Evolutionary conservation across 2,888 invertebrate species (phyloP).

Genomic region (Hesperia comma): DNA sequence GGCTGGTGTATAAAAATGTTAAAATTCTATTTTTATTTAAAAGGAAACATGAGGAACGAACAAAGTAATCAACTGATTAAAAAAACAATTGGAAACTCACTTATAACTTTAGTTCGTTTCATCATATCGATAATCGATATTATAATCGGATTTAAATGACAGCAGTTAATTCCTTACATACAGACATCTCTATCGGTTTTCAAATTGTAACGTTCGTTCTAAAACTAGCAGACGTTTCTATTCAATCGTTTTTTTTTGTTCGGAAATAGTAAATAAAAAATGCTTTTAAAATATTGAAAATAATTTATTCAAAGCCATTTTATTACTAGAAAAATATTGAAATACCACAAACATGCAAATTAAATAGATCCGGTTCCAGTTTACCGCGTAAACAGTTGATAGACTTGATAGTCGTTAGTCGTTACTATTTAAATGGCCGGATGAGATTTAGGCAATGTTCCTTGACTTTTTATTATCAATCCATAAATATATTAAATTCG

Average conservation of each 20-base stretch:
- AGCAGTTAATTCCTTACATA: not conserved
- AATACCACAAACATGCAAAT: not conserved
- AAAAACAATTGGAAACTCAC: too few species aligned
- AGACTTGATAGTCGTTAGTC: not conserved
- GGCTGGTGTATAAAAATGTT: too few species aligned
- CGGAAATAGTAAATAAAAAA: not conserved
- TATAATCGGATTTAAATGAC: conserved; percentile 10
- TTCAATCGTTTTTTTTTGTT: not conserved
- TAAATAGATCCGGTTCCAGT: not conserved
- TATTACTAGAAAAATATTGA: too few species aligned
- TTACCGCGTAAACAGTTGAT: not conserved
- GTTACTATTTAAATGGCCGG: not conserved
- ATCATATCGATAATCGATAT: not conserved
- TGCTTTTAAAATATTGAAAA: too few species aligned
- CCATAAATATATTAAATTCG: not conserved
- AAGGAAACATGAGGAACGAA: too few species aligned
- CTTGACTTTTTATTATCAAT: not conserved
- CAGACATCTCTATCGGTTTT: conserved; percentile 1
- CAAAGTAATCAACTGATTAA: too few species aligned
- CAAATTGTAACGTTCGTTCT: conserved; percentile 28
- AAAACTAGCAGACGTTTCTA: conserved; percentile 5
- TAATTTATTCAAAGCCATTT: too few species aligned
- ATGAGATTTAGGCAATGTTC: not conserved
- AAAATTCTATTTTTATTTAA: too few species aligned
- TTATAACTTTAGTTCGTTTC: too few species aligned